A percentile compares a stretch with the other conserved stretches of the same genome.
These are phyloP conservation scores for Sarcophaga subvicina DNA, from an alignment of 2,888 invertebrate genomes.

Conservation along the genomic window DNA sequence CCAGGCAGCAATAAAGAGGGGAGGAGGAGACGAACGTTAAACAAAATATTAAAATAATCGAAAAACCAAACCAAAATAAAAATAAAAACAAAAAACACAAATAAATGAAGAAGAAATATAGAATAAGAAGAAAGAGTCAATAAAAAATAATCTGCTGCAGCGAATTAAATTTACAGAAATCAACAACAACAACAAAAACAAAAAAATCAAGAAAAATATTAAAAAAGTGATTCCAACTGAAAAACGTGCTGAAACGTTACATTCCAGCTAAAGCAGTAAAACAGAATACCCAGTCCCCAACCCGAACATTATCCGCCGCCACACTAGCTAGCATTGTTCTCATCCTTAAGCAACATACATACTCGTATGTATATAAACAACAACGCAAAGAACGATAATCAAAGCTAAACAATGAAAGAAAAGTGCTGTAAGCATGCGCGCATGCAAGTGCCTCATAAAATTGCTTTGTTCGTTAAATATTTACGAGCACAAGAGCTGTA, in stretches of 20 bases:
- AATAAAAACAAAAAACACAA: conserved; percentile 28
- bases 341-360: background rate
- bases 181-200: conserved; percentile 1
- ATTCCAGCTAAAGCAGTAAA: conserved; percentile 55
- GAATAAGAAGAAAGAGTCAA: background rate
- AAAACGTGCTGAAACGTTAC: conserved; percentile 66
- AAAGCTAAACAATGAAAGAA: conserved; percentile 58
- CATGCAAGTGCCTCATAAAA: conserved; percentile 49
- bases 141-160: background rate
- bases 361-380: too few relatives aligned
- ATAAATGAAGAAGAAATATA: conserved; percentile 13
- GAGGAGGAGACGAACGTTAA: conserved; percentile 36
- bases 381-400: conserved; percentile 34
- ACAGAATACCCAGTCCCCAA: conserved; percentile 2
- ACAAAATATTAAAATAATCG: conserved; percentile 33
- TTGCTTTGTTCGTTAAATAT: conserved; percentile 9
- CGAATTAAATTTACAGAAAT: conserved; percentile 56
- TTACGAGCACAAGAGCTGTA: background rate
- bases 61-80: conserved; percentile 9
- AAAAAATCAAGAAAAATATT: conserved; percentile 29
- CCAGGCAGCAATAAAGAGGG: background rate
- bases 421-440: conserved; percentile 56
- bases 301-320: background rate
- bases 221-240: conserved; percentile 59
- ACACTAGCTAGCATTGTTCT: too few relatives aligned